Percentiles rank a stretch among this genome's conserved stretches.
Evolutionary conservation across 2,888 invertebrate genomes (phyloP).

Genomic region (Nycteola revayana): DNA sequence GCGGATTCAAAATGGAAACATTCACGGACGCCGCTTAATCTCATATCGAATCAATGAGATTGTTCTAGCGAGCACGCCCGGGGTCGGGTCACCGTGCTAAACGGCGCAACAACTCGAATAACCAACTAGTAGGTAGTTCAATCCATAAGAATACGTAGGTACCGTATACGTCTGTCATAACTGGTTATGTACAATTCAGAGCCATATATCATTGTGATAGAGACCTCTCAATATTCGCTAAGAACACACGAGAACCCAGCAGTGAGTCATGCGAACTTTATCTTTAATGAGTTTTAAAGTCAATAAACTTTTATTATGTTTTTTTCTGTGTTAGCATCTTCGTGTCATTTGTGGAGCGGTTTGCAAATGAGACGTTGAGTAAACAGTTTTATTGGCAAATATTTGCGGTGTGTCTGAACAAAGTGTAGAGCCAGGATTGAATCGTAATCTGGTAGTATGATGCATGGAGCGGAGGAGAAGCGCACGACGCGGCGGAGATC

Average conservation of each 20-base stretch:
- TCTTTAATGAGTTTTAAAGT: constrained; percentile 51
- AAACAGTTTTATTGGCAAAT: constrained; percentile 31
- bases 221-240: constrained; percentile 36
- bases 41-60: constrained; percentile 68
- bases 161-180: constrained; percentile 37
- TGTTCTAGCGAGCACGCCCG: constrained; percentile 56
- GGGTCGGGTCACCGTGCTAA: constrained; percentile 69
- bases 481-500: constrained; percentile 58
- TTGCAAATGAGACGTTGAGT: constrained; percentile 37
- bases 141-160: constrained; percentile 46
- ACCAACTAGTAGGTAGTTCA: constrained; percentile 38
- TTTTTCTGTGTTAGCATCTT: constrained; percentile 35
- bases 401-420: constrained; percentile 23
- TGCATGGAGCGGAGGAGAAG: constrained; percentile 44
- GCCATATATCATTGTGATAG: constrained; percentile 34
- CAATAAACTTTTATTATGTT: constrained; percentile 48
- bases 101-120: constrained; percentile 62
- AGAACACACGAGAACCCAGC: constrained; percentile 35
- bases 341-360: constrained; percentile 27
- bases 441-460: constrained; percentile 49
- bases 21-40: constrained; percentile 69
- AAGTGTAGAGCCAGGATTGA: constrained; percentile 42
- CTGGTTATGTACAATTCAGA: constrained; percentile 37
- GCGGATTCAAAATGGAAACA: constrained; percentile 69
- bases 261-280: constrained; percentile 56